Percentiles rank a stretch among this genome's conserved stretches.
phyloP scores from a whole-genome alignment of 2,888 invertebrate species.

The Macaria liturata region DNA sequence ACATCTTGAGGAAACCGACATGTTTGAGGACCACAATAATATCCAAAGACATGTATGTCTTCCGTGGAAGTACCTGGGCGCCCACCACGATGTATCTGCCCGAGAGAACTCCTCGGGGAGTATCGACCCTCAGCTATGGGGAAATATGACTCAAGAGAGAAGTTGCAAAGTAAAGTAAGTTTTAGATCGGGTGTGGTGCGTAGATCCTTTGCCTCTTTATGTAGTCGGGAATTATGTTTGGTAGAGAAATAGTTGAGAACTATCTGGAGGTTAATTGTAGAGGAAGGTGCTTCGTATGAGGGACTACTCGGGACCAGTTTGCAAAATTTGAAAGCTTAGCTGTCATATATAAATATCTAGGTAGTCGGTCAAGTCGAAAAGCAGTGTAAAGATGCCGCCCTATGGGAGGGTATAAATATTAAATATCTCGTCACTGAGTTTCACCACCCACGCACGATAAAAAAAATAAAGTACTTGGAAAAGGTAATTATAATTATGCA shows the following conservation, averaged over 20 bases:
- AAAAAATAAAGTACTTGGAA: conserved; percentile 10
- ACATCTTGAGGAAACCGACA: too few relatives aligned
- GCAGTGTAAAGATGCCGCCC: too few relatives aligned
- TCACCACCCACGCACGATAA: conserved; percentile 15
- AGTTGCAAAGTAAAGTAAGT: too few relatives aligned
- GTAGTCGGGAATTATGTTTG: conserved; percentile 10
- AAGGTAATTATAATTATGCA: not conserved
- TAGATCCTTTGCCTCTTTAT: conserved; percentile 5
- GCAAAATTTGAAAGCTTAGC: not conserved
- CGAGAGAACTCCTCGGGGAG: too few relatives aligned
- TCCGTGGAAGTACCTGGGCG: too few relatives aligned
- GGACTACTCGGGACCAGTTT: not conserved
- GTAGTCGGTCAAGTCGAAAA: too few relatives aligned
- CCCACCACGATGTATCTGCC: too few relatives aligned
- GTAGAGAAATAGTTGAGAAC: conserved; percentile 21
- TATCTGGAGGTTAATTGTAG: conserved; percentile 23
- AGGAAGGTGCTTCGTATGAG: conserved; percentile 15
- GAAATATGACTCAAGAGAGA: too few relatives aligned
- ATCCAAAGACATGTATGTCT: too few relatives aligned
- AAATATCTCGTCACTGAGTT: not conserved
- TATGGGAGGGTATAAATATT: too few relatives aligned
- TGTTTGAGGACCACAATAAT: too few relatives aligned
- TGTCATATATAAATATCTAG: not conserved
- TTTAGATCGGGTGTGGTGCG: not conserved
- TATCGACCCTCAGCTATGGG: too few relatives aligned